Percentiles rank a stretch among this genome's conserved stretches.
phyloP scores from a whole-genome alignment of 2,113 vertebrate genomes.

The Scalopus aquaticus region DNA sequence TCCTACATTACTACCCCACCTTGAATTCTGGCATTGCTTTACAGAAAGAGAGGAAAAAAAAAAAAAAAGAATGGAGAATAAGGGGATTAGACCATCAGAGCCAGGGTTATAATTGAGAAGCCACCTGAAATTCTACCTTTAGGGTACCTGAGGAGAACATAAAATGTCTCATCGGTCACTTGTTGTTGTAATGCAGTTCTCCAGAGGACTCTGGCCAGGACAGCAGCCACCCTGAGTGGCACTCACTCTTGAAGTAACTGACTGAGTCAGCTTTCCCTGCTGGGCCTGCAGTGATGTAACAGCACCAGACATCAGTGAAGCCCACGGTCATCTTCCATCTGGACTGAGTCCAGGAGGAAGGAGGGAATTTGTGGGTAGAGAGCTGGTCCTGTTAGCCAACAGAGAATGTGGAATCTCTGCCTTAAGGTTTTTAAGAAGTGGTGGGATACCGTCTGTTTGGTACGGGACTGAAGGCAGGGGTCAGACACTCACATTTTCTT shows the following conservation, averaged over 20 bases:
- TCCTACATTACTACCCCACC: neutral
- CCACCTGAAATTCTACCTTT: neutral
- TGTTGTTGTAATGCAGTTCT: neutral
- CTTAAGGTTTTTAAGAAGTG: neutral
- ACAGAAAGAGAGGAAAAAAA: neutral
- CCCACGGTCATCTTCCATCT: neutral
- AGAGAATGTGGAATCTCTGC: neutral
- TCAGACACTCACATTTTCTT: neutral
- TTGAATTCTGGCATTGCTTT: neutral
- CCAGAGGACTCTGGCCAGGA: neutral
- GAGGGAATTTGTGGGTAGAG: neutral
- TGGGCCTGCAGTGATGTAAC: neutral
- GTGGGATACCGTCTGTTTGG: neutral
- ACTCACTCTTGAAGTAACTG: neutral
- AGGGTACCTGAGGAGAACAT: neutral
- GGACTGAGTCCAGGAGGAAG: neutral
- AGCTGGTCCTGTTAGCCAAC: neutral
- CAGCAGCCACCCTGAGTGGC: neutral
- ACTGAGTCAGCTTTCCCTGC: neutral
- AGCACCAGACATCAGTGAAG: neutral
- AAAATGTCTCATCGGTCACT: neutral
- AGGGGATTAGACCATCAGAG: neutral
- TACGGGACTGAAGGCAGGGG: neutral
- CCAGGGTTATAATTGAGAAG: neutral
- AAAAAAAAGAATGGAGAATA: neutral